These are phyloP conservation scores for Drosophila guanche DNA, from an alignment of 1,140 invertebrate species.

Conservation along the genomic window DNA sequence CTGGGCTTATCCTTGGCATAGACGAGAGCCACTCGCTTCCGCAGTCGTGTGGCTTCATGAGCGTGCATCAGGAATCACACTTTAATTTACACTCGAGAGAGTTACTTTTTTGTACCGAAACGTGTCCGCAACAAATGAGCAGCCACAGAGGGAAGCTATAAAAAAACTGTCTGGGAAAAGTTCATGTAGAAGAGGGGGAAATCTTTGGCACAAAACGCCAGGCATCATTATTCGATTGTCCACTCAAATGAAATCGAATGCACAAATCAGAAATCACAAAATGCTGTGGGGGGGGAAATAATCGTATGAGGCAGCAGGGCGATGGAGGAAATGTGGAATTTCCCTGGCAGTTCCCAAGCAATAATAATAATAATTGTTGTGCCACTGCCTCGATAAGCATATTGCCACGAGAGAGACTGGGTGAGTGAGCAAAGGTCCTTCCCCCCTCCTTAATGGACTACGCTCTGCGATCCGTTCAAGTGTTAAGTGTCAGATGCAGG, in stretches of 20 bases:
- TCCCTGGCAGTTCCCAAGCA: constrained; percentile 67
- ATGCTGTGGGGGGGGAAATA: constrained; percentile 37
- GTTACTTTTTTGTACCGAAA: constrained; percentile 49
- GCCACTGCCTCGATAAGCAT: constrained; percentile 68
- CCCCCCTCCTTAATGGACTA: constrained; percentile 63
- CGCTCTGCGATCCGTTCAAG: constrained; percentile 59
- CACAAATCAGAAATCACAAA: constrained; percentile 65
- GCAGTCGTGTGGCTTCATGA: constrained; percentile 48
- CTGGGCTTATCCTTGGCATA: constrained; percentile 48
- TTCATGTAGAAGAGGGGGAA: constrained; percentile 15
- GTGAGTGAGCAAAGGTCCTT: constrained; percentile 3
- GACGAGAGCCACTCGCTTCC: constrained; percentile 17
- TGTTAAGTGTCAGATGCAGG: constrained; percentile 81
- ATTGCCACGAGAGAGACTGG: constrained; percentile 43
- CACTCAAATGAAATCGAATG: constrained; percentile 81
- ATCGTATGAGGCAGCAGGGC: constrained; percentile 1
- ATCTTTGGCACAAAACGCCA: constrained; percentile 39
- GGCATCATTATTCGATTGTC: constrained; percentile 78
- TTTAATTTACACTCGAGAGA: constrained; percentile 69
- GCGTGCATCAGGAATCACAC: constrained; percentile 63
- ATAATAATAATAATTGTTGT: constrained; percentile 79
- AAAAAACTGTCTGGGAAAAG: constrained; percentile 50
- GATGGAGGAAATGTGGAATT: constrained; percentile 10
- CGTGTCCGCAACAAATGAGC: constrained; percentile 81
- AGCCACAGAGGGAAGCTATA: constrained; percentile 45